Percentiles rank a stretch among this genome's conserved stretches.
These are phyloP conservation scores for Neosilurus mollespiculum DNA, from an alignment of 2,797 vertebrate genomes.

Conservation along the genomic window DNA sequence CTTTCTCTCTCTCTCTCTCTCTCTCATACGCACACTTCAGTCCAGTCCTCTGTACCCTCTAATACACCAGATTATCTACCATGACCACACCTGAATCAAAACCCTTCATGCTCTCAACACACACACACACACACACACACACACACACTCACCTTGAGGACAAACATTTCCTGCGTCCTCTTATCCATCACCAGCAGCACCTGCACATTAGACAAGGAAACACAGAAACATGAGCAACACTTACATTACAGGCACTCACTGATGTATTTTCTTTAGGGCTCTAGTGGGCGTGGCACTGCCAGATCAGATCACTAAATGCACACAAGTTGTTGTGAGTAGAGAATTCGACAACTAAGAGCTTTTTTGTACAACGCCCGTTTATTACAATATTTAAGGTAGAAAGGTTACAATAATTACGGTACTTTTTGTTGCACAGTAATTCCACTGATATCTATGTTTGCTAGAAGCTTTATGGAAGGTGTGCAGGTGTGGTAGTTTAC, in stretches of 20 bases:
- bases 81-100: slow-evolving; percentile 5
- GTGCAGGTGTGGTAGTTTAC: neutral
- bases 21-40: neutral
- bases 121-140: slow-evolving; percentile 70
- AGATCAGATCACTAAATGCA: neutral
- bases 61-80: slow-evolving; percentile 4
- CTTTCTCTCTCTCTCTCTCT: neutral
- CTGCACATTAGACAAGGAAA: slow-evolving; percentile 68
- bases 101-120: neutral
- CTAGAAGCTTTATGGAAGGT: neutral
- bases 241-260: neutral
- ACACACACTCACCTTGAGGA: slow-evolving; percentile 87
- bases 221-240: neutral
- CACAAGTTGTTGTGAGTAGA: neutral
- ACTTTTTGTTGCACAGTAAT: neutral
- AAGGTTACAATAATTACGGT: neutral
- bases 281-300: too few species aligned
- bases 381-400: neutral
- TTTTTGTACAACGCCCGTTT: neutral
- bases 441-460: too few species aligned
- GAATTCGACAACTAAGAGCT: neutral
- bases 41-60: slow-evolving; percentile 2
- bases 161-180: slow-evolving; percentile 90
- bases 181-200: slow-evolving; percentile 97
- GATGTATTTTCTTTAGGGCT: neutral